Percentiles rank a stretch among this genome's conserved stretches.
These are phyloP conservation scores for Zaprionus lineosus DNA, from an alignment of 2,888 invertebrate species.

Conservation along the genomic window DNA sequence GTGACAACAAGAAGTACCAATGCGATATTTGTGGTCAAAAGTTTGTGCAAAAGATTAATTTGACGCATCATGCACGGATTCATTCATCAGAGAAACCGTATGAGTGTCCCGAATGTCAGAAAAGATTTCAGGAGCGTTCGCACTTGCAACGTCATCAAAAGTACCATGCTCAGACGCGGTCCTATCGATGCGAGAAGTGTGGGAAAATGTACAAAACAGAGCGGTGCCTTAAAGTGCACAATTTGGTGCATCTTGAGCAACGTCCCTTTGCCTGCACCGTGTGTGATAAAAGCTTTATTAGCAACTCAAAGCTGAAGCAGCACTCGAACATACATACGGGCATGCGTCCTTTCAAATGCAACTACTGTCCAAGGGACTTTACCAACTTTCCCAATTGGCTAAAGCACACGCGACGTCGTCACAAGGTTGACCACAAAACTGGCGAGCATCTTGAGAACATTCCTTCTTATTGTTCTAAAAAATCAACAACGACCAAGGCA, in stretches of 20 bases:
- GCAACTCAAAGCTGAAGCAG: slow-evolving; percentile 85
- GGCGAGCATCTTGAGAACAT: slow-evolving; percentile 82
- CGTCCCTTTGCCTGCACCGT: slow-evolving; percentile 84
- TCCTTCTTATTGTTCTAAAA: slow-evolving; percentile 82
- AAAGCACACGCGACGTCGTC: slow-evolving; percentile 85
- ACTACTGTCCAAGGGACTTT: slow-evolving; percentile 85
- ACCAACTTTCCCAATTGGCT: slow-evolving; percentile 86
- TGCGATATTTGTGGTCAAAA: slow-evolving; percentile 83
- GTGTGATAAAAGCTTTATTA: slow-evolving; percentile 85
- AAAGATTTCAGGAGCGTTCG: slow-evolving; percentile 82
- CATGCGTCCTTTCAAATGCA: slow-evolving; percentile 85
- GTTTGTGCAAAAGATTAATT: slow-evolving; percentile 83
- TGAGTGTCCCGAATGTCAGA: slow-evolving; percentile 82
- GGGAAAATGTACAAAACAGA: slow-evolving; percentile 84
- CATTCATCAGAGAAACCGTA: slow-evolving; percentile 82
- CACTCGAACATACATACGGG: slow-evolving; percentile 85
- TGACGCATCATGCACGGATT: slow-evolving; percentile 82
- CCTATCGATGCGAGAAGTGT: slow-evolving; percentile 82
- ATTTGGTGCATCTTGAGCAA: slow-evolving; percentile 84
- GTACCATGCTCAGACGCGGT: slow-evolving; percentile 82
- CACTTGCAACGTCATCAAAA: slow-evolving; percentile 83
- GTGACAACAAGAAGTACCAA: slow-evolving; percentile 82
- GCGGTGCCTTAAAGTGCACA: slow-evolving; percentile 85
- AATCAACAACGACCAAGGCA: slow-evolving; percentile 73
- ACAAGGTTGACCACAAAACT: slow-evolving; percentile 84